Percentiles rank a stretch among this genome's conserved stretches.
phyloP scores from a whole-genome alignment of 2,113 vertebrate species.

The Hepsetus odoe region DNA sequence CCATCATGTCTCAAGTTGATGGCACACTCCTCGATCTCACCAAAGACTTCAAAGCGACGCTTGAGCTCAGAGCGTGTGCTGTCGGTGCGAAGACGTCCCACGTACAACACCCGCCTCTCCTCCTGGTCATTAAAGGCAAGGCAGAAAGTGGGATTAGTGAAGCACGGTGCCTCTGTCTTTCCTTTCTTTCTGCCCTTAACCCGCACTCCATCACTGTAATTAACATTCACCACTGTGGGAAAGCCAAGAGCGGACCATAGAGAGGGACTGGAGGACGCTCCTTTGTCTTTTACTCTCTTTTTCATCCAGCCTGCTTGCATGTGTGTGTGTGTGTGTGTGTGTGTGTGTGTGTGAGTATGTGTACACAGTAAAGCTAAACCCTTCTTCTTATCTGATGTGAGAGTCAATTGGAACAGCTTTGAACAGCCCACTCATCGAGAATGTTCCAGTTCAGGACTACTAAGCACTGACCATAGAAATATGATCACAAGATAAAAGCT shows the following conservation, averaged over 20 bases:
- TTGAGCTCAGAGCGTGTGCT: constrained; percentile 93
- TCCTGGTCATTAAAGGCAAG: constrained; percentile 79
- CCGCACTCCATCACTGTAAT: constrained; percentile 45
- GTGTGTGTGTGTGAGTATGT: no score
- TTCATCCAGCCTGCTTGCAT: constrained; percentile 13
- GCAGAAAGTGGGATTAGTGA: constrained; percentile 59
- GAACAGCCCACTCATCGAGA: constrained; percentile 12
- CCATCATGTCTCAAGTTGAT: constrained; percentile 95
- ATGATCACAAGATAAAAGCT: constrained; percentile 4
- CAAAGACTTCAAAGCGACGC: constrained; percentile 98
- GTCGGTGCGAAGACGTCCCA: constrained; percentile 91
- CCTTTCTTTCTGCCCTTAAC: constrained; percentile 34
- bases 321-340: no score
- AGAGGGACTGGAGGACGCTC: constrained; percentile 20
- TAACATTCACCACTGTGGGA: constrained; percentile 49
- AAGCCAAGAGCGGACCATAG: constrained; percentile 33
- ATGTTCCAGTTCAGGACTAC: constrained; percentile 22
- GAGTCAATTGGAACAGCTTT: constrained; percentile 18
- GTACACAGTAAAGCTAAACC: constrained; percentile 8
- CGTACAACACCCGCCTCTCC: constrained; percentile 93
- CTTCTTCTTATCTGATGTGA: constrained; percentile 18
- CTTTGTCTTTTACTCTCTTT: constrained; percentile 27
- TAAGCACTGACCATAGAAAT: neutral
- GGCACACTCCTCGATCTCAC: constrained; percentile 97
- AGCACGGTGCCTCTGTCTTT: constrained; percentile 34